Evolutionary conservation across 2,888 invertebrate species (phyloP).

Genomic region (Spodoptera exigua): DNA sequence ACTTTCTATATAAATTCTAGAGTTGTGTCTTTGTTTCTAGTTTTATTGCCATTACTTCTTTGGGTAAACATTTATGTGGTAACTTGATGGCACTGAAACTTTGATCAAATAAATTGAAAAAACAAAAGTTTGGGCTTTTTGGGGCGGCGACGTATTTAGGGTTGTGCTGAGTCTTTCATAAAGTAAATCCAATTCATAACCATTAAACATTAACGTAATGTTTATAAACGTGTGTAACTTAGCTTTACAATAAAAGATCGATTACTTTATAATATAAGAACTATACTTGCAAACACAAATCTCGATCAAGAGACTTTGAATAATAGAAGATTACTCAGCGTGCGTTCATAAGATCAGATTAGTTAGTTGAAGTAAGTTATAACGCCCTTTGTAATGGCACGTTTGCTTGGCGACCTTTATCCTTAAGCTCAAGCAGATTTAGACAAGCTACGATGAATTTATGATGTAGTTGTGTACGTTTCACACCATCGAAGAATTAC

Average conservation of each 20-base stretch:
- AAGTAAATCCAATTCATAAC: no score
- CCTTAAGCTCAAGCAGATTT: neutral
- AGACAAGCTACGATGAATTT: neutral
- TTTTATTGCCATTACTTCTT: constrained; percentile 45
- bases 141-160: no score
- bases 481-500: constrained; percentile 3
- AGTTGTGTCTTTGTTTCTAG: constrained; percentile 24
- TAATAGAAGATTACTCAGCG: neutral
- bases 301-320: no score
- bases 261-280: no score
- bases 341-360: neutral
- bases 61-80: constrained; percentile 11
- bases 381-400: neutral
- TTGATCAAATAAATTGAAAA: no score
- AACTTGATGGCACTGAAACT: neutral
- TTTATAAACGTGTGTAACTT: no score
- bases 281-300: no score
- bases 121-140: no score
- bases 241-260: no score
- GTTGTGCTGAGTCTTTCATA: no score
- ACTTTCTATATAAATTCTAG: constrained; percentile 43
- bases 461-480: neutral
- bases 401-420: no score
- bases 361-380: neutral
- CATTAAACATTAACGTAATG: no score